Percentiles rank a stretch among this genome's conserved stretches.
These are phyloP conservation scores for Phyllotreta cruciferae DNA, from an alignment of 2,888 invertebrate genomes.

Conservation along the genomic window DNA sequence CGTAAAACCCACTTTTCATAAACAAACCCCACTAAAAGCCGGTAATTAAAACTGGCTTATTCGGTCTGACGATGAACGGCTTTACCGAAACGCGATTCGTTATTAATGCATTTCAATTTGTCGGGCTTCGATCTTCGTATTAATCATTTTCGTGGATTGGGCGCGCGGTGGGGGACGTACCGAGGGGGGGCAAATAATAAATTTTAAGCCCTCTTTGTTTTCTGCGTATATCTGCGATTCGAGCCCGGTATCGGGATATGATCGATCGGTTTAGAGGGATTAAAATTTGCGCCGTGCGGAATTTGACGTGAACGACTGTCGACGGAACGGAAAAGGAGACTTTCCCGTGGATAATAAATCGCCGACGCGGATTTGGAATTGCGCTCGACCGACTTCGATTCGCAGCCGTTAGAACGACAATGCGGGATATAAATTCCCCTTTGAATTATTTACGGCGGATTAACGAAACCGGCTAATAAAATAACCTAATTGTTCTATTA, in stretches of 20 bases:
- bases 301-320: slow-evolving; percentile 30
- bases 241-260: slow-evolving; percentile 23
- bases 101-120: slow-evolving; percentile 31
- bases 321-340: slow-evolving; percentile 11
- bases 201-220: slow-evolving; percentile 31
- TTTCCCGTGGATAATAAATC: slow-evolving; percentile 23
- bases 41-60: slow-evolving; percentile 16
- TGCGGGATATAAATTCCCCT: too few species aligned
- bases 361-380: slow-evolving; percentile 11
- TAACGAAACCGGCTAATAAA: too few species aligned
- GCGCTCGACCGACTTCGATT: slow-evolving; percentile 10
- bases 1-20: neutral
- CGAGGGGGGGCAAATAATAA: slow-evolving; percentile 21
- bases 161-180: too few species aligned
- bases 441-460: too few species aligned
- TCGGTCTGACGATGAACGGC: slow-evolving; percentile 5
- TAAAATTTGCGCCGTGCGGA: slow-evolving; percentile 12
- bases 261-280: slow-evolving; percentile 31
- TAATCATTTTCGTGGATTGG: slow-evolving; percentile 31
- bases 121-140: slow-evolving; percentile 18
- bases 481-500: too few species aligned
- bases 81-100: slow-evolving; percentile 24
- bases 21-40: neutral
- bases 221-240: slow-evolving; percentile 24
- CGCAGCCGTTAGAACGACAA: slow-evolving; percentile 10